A percentile compares a stretch with the other conserved stretches of the same genome.
Evolutionary conservation across 2,888 invertebrate species (phyloP).

Genomic region (Acronicta psi): DNA sequence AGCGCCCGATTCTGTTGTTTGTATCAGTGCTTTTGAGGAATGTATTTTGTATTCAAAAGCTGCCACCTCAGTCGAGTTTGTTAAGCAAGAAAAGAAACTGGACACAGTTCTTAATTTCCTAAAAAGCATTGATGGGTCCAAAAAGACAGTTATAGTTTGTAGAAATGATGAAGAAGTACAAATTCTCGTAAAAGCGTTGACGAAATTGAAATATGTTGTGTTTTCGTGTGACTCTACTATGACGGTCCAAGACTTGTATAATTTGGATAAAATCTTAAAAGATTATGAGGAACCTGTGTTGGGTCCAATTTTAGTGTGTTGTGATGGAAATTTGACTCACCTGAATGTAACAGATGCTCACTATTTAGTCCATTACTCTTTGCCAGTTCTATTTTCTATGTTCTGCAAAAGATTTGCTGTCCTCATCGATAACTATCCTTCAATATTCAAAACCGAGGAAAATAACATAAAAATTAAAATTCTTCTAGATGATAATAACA

Average conservation of each 20-base stretch:
- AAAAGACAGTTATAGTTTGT: constrained; percentile 91
- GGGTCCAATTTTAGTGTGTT: constrained; percentile 90
- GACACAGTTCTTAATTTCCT: constrained; percentile 84
- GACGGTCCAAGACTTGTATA: constrained; percentile 78
- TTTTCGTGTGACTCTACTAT: constrained; percentile 74
- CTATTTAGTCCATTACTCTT: constrained; percentile 92
- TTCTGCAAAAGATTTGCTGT: constrained; percentile 92
- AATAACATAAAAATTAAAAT: constrained; percentile 82
- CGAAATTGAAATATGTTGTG: constrained; percentile 62
- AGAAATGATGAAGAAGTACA: constrained; percentile 88
- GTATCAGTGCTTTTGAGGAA: constrained; percentile 93
- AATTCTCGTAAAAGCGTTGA: constrained; percentile 68
- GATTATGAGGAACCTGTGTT: constrained; percentile 76
- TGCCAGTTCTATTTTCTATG: constrained; percentile 90
- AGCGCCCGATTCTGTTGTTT: constrained; percentile 90
- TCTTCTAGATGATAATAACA: constrained; percentile 89
- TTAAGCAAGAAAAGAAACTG: constrained; percentile 79
- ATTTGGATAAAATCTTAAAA: constrained; percentile 75
- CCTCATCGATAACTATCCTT: constrained; percentile 89
- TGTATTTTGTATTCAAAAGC: constrained; percentile 92
- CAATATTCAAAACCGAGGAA: constrained; percentile 70
- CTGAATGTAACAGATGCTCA: constrained; percentile 91
- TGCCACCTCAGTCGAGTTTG: constrained; percentile 75
- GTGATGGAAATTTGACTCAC: constrained; percentile 91
- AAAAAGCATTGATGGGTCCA: constrained; percentile 75